Evolutionary conservation across 2,113 vertebrate species (phyloP).

Genomic region (Empidonax traillii): DNA sequence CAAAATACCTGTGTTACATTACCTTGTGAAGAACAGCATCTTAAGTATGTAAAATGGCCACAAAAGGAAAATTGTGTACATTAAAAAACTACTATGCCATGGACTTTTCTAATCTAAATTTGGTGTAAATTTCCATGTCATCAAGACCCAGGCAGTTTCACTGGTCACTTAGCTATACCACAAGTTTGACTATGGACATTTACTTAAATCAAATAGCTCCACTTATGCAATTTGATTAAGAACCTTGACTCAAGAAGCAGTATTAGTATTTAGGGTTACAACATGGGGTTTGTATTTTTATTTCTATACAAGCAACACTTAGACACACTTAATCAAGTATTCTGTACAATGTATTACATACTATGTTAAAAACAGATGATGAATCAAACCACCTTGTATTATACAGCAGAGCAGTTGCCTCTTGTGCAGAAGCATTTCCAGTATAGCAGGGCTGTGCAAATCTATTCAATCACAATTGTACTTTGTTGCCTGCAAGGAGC

Average conservation of each 20-base stretch:
- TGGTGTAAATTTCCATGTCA: not conserved
- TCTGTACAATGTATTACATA: not conserved
- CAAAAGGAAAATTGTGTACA: not conserved
- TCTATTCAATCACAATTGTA: not conserved
- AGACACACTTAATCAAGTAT: not conserved
- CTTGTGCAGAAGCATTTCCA: not conserved
- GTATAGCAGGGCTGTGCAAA: not conserved
- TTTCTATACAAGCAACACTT: not conserved
- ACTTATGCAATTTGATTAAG: not conserved
- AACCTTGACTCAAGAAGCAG: not conserved
- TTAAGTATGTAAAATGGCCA: not conserved
- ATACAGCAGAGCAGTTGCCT: not conserved
- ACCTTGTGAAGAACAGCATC: not conserved
- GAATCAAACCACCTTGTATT: not conserved
- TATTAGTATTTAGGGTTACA: not conserved
- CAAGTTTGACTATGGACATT: not conserved
- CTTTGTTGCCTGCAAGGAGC: not conserved
- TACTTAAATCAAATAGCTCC: not conserved
- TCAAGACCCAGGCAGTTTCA: not conserved
- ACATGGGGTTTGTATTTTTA: not conserved
- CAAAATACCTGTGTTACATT: not conserved
- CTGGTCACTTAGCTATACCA: not conserved
- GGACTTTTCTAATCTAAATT: not conserved
- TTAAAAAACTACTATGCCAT: not conserved
- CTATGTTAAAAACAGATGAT: not conserved